Percentiles rank a stretch among this genome's conserved stretches.
Conservation (phyloP, 2,797 vertebrate genomes). For the Oryzias dopingdopingensis region DNA sequence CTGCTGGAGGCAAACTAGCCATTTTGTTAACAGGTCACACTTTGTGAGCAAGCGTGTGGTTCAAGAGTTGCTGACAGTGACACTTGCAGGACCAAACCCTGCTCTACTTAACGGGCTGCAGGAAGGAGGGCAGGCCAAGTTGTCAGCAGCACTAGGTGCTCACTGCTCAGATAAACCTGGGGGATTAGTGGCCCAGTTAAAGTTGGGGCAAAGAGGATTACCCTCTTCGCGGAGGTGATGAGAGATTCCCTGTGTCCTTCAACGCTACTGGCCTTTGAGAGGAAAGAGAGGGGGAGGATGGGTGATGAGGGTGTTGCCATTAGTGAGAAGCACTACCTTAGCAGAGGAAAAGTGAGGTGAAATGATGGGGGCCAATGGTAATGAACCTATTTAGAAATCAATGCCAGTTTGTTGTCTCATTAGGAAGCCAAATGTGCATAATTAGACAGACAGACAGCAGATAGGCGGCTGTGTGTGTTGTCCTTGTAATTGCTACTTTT, state of each 20-base stretch:
- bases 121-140: constrained; percentile 73
- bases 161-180: constrained; percentile 82
- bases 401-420: constrained; percentile 58
- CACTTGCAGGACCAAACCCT: constrained; percentile 74
- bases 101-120: constrained; percentile 79
- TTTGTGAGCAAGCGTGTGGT: constrained; percentile 71
- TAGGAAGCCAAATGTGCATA: constrained; percentile 47
- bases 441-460: constrained; percentile 25
- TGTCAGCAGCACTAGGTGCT: constrained; percentile 80
- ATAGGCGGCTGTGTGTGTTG: no score
- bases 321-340: constrained; percentile 33
- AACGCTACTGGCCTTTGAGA: constrained; percentile 63
- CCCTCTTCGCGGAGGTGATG: constrained; percentile 79
- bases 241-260: constrained; percentile 83
- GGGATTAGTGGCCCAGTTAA: constrained; percentile 87
- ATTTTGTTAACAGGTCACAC: constrained; percentile 69
- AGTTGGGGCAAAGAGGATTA: constrained; percentile 87
- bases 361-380: constrained; percentile 50
- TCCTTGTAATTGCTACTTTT: no score
- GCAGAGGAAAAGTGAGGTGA: constrained; percentile 36
- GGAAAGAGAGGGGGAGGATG: constrained; percentile 18
- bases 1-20: constrained; percentile 53
- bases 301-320: constrained; percentile 38
- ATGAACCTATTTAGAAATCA: constrained; percentile 40
- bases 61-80: constrained; percentile 79